These are phyloP conservation scores for Pantelozetes paolii DNA, from an alignment of 2,888 invertebrate genomes.

Conservation along the genomic window DNA sequence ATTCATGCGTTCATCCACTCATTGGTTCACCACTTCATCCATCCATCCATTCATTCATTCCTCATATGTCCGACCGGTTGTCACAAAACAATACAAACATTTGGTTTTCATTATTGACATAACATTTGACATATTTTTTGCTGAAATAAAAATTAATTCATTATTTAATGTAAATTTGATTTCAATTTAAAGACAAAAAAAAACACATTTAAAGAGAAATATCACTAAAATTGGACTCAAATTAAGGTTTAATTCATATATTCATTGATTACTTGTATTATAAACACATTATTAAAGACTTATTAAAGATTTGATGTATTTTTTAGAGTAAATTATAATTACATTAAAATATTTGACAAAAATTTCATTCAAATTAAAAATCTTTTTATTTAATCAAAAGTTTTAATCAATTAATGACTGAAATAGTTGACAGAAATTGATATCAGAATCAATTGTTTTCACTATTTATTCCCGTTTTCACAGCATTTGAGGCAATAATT, in stretches of 20 bases:
- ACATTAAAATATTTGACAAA: background rate
- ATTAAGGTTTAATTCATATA: background rate
- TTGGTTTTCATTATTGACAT: background rate
- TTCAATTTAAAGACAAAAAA: no score
- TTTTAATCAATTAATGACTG: no score
- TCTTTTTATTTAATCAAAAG: no score
- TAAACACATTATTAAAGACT: background rate
- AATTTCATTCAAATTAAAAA: no score
- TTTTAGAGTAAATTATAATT: background rate
- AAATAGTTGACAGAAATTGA: no score
- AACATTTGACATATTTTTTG: background rate
- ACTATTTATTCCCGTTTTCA: no score
- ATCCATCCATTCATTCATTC: background rate
- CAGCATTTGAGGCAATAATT: no score
- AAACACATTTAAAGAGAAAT: background rate
- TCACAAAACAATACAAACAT: background rate
- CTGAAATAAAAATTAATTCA: no score
- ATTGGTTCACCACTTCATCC: background rate
- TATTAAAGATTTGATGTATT: background rate
- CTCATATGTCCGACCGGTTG: constrained; percentile 23
- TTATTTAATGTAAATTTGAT: no score
- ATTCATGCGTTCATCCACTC: background rate
- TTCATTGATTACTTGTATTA: background rate
- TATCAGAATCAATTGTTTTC: no score
- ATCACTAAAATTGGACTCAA: background rate